These are phyloP conservation scores for Periophthalmodon schlosseri DNA, from an alignment of 2,113 vertebrate species.

Conservation along the genomic window DNA sequence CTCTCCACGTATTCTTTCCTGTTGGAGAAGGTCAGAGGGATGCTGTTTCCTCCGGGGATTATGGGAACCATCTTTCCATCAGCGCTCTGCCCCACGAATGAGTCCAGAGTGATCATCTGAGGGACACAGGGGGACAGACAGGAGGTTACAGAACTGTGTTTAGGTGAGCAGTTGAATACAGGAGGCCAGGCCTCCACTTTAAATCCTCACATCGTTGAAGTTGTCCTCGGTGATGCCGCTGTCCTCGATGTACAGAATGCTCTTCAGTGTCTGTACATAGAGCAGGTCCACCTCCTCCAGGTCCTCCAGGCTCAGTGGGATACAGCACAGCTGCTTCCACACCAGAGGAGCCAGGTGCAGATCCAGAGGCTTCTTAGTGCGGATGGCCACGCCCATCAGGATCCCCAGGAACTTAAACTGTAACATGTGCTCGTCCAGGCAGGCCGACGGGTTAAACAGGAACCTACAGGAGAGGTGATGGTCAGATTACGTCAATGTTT, in stretches of 20 bases:
- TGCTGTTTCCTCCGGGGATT: constrained; percentile 79
- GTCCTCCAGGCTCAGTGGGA: constrained; percentile 76
- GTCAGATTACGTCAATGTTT: neutral
- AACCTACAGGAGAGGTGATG: constrained; percentile 60
- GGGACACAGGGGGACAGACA: neutral
- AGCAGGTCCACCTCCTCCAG: constrained; percentile 84
- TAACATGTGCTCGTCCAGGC: constrained; percentile 78
- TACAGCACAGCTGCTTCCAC: constrained; percentile 84
- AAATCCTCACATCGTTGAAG: constrained; percentile 78
- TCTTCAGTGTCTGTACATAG: constrained; percentile 79
- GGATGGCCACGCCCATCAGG: constrained; percentile 83
- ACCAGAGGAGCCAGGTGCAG: constrained; percentile 82
- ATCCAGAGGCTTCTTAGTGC: constrained; percentile 84
- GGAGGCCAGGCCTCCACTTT: too few species aligned
- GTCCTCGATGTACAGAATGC: constrained; percentile 82
- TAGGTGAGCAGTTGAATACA: too few species aligned
- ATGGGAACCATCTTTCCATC: constrained; percentile 81
- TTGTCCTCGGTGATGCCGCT: constrained; percentile 83
- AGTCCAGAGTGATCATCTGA: constrained; percentile 84
- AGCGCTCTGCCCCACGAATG: constrained; percentile 79
- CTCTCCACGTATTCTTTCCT: constrained; percentile 82
- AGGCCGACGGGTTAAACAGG: constrained; percentile 77
- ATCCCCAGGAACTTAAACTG: constrained; percentile 83
- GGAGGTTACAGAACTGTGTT: neutral
- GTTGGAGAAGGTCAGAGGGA: constrained; percentile 81